Evolutionary conservation across 2,888 invertebrate genomes (phyloP).

Genomic region (Sacculina carcini): DNA sequence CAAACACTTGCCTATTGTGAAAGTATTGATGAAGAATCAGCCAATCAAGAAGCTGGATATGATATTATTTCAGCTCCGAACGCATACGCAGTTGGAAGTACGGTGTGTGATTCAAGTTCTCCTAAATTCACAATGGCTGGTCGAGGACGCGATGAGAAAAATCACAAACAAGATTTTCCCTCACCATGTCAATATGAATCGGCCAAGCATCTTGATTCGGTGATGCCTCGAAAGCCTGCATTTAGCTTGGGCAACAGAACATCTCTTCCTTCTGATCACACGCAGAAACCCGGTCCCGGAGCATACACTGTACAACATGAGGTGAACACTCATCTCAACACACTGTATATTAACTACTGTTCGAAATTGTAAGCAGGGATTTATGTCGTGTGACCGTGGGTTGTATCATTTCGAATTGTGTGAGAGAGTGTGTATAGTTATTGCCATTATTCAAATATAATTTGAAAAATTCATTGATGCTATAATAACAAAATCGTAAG

Average conservation of each 20-base stretch:
- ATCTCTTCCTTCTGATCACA: not conserved
- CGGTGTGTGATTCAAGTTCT: not conserved
- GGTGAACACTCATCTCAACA: not conserved
- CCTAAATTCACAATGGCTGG: not conserved
- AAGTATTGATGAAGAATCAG: no score
- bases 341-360: no score
- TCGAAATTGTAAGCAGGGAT: no score
- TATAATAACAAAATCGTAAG: no score
- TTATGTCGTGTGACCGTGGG: no score
- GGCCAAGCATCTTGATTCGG: not conserved
- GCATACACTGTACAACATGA: not conserved
- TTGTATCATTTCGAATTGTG: no score
- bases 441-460: no score
- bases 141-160: not conserved
- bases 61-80: not conserved
- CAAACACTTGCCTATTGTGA: no score
- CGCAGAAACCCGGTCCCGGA: not conserved
- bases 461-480: no score
- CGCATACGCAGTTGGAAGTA: not conserved
- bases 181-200: not conserved
- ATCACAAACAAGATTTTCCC: not conserved
- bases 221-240: not conserved
- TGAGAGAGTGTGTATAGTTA: no score
- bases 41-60: not conserved
- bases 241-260: not conserved